Conservation (phyloP, 1,140 invertebrate genomes). For the Monochamus saltuarius region DNA sequence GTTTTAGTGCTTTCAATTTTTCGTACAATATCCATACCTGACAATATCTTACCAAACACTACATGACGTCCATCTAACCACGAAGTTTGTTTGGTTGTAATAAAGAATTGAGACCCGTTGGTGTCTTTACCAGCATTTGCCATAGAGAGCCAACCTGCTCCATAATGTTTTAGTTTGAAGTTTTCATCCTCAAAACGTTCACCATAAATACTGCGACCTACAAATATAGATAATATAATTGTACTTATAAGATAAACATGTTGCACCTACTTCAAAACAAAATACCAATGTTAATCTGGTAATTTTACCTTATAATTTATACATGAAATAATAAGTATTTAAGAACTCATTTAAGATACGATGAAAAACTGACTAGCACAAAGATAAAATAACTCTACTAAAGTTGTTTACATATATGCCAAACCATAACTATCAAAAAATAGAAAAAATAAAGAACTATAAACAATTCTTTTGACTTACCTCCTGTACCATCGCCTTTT, state of each 20-base stretch:
- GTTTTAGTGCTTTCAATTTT: slow-evolving; percentile 80
- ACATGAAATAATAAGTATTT: neutral
- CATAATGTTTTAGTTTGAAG: slow-evolving; percentile 97
- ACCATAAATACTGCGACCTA: slow-evolving; percentile 90
- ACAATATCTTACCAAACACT: slow-evolving; percentile 93
- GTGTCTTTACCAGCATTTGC: slow-evolving; percentile 96
- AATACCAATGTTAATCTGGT: neutral
- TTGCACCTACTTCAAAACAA: neutral
- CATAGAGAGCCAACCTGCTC: slow-evolving; percentile 95
- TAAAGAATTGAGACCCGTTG: slow-evolving; percentile 98
- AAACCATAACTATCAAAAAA: too few species aligned
- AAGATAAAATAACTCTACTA: too few species aligned
- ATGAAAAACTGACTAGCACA: neutral
- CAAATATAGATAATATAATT: slow-evolving; percentile 27
- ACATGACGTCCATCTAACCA: slow-evolving; percentile 97
- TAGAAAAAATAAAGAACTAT: slow-evolving; percentile 11
- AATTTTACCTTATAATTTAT: too few species aligned
- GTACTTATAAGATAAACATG: neutral
- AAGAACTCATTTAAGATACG: neutral
- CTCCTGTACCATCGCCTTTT: slow-evolving; percentile 89
- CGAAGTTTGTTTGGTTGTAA: slow-evolving; percentile 85
- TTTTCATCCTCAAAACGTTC: slow-evolving; percentile 94
- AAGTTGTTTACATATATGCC: too few species aligned
- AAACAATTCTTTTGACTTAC: slow-evolving; percentile 51
- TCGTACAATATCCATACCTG: slow-evolving; percentile 87